Percentiles rank a stretch among this genome's conserved stretches.
Conservation (phyloP, 2,888 invertebrate species). For the Ditylenchus weischeri region DNA sequence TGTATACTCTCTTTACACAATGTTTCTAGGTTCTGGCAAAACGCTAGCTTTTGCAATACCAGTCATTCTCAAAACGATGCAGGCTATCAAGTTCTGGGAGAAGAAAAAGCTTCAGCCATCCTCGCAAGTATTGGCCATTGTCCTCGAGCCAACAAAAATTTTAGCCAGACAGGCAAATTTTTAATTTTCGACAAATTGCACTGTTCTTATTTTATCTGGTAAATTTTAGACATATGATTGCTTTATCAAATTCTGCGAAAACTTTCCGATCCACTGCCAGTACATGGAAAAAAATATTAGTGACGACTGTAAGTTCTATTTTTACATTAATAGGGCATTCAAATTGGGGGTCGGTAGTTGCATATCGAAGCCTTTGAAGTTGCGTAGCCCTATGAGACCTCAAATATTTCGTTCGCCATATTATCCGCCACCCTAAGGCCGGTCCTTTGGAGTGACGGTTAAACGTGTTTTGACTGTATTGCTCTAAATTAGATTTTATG, state of each 20-base stretch:
- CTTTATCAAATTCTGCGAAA: slow-evolving; percentile 38
- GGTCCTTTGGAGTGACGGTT: no score
- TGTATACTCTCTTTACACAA: neutral
- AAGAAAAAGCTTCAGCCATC: neutral
- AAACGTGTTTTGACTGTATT: no score
- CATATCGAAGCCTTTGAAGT: no score
- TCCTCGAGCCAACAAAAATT: slow-evolving; percentile 88
- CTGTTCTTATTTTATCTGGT: neutral
- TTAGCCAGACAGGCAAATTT: slow-evolving; percentile 76
- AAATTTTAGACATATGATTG: slow-evolving; percentile 36
- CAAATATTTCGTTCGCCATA: no score
- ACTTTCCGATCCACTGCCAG: slow-evolving; percentile 29
- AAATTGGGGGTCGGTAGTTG: no score
- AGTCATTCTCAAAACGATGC: slow-evolving; percentile 71
- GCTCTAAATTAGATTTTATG: no score
- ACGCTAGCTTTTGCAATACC: slow-evolving; percentile 90
- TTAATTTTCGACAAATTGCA: neutral
- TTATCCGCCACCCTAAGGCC: no score
- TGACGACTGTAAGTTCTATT: slow-evolving; percentile 7
- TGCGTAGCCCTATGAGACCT: neutral
- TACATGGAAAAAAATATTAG: slow-evolving; percentile 31
- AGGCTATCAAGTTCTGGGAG: slow-evolving; percentile 56
- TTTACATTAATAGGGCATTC: no score
- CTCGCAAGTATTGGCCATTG: slow-evolving; percentile 66
- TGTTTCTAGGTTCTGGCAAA: slow-evolving; percentile 75